Percentiles rank a stretch among this genome's conserved stretches.
phyloP scores from a whole-genome alignment of 2,797 vertebrate genomes.

The Tragelaphus eurycerus region DNA sequence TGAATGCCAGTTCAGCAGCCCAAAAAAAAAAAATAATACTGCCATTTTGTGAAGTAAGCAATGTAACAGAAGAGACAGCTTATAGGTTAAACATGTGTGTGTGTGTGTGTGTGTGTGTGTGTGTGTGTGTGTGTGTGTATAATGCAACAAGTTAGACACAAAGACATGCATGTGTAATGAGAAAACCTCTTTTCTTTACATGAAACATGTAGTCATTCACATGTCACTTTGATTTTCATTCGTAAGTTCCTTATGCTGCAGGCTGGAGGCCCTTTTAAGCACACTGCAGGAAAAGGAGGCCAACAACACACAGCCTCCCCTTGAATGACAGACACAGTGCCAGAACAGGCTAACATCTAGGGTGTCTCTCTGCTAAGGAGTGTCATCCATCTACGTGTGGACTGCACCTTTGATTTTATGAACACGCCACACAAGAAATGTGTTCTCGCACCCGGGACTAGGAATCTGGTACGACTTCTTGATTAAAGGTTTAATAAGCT shows the following conservation, averaged over 20 bases:
- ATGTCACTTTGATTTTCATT: neutral
- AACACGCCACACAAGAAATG: neutral
- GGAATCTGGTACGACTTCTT: neutral
- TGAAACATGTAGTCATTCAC: neutral
- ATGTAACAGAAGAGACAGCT: neutral
- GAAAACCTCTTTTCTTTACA: neutral
- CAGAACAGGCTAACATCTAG: neutral
- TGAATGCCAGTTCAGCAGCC: neutral
- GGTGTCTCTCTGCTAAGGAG: neutral
- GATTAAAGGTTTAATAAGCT: constrained; percentile 6
- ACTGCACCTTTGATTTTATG: neutral
- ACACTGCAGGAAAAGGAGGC: neutral
- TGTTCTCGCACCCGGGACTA: neutral
- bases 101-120: no score
- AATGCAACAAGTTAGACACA: neutral
- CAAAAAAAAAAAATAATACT: neutral
- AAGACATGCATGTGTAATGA: neutral
- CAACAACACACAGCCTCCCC: neutral
- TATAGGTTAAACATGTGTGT: neutral
- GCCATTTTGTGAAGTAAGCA: neutral
- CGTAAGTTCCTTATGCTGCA: neutral
- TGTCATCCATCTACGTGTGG: no score
- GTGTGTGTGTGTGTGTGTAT: no score
- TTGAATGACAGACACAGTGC: neutral
- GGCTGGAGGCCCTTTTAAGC: neutral